Base-by-base conservation (phyloP, 1,140 invertebrate species). In the Charaxes varanes region DNA sequence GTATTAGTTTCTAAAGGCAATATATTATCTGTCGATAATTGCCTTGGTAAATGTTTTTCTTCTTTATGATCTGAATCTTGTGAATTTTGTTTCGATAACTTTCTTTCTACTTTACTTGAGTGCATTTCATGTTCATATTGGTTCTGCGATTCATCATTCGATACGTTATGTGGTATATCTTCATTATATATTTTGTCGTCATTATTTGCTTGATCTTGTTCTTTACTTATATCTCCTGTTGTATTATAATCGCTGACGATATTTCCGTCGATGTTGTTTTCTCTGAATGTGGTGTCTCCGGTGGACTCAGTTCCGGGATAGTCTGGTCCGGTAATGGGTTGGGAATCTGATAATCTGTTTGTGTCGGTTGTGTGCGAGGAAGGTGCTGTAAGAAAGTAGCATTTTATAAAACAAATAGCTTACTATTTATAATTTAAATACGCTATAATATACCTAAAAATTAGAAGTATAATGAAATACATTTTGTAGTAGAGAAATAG, bases 261-360 rank as follows among this genome's bases (percentile, higher is more conserved):
- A 41, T 52, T 27, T 54, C 47, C 31, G 38, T 8, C 27, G 48
- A 47, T 31, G 31, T 30, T 16, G 46, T 53, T 41, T 32, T 42
- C 19, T 61, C 52, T 23, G 59, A 60, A 17, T 57, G 56, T 2
- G 77, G 77, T 1, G 72, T 71, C 19, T 69, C 70, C 36, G 70
- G 72, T 3, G 77, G 77, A 28, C 60, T 73, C 58, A 76, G 40
- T 43, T 80, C 79, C 27, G 73, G 74, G 23, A 83, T 83, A 12
- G 61, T 73, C 47, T 64, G 49, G 60, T 83, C 79, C 28, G 73
- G 66, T 30, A 48, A 30, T 24, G 73, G 71, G 10, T 26, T 62
- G 36, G 61, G 61, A 16, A 68, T 58, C 13, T 60, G 60, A 47
- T 61, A 66, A 54, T 74, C 73, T 42, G 62, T 60, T 34, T 58